Percentiles rank a stretch among this genome's conserved stretches.
Conservation (phyloP, 2,113 vertebrate species). For the Heliornis fulica region DNA sequence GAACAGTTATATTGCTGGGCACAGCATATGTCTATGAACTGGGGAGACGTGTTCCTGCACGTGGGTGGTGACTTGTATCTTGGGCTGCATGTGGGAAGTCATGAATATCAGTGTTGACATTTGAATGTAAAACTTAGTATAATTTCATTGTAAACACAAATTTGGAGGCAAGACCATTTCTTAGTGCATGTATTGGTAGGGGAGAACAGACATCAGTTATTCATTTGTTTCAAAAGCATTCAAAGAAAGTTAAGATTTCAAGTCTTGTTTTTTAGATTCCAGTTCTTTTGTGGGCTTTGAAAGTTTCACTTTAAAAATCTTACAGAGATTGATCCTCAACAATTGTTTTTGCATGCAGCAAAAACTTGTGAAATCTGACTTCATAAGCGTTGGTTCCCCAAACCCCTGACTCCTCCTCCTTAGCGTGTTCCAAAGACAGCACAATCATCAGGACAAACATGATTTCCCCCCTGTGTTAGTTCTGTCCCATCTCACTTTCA, state of each 20-base stretch:
- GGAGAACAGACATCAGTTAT: accelerated
- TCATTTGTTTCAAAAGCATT: not conserved
- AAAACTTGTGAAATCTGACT: too few relatives aligned
- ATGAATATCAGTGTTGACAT: accelerated
- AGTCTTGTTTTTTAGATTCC: too few relatives aligned
- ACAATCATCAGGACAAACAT: not conserved
- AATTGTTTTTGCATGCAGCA: too few relatives aligned
- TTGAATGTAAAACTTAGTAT: not conserved
- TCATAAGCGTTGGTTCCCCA: too few relatives aligned
- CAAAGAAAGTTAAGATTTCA: too few relatives aligned
- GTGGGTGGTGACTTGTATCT: not conserved
- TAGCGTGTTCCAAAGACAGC: not conserved
- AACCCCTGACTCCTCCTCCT: too few relatives aligned
- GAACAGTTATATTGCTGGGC: not conserved
- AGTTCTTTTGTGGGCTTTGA: too few relatives aligned
- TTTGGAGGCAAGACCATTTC: not conserved
- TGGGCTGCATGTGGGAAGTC: not conserved
- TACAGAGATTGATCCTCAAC: too few relatives aligned
- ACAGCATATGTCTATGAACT: accelerated
- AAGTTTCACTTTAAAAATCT: too few relatives aligned
- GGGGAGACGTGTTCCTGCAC: not conserved
- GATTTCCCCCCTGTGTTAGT: not conserved
- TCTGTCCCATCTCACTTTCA: not conserved
- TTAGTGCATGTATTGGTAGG: not conserved
- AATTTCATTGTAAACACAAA: not conserved